Percentiles rank a stretch among this genome's conserved stretches.
Conservation (phyloP, 2,113 vertebrate genomes). For the Muscicapa adusta region DNA sequence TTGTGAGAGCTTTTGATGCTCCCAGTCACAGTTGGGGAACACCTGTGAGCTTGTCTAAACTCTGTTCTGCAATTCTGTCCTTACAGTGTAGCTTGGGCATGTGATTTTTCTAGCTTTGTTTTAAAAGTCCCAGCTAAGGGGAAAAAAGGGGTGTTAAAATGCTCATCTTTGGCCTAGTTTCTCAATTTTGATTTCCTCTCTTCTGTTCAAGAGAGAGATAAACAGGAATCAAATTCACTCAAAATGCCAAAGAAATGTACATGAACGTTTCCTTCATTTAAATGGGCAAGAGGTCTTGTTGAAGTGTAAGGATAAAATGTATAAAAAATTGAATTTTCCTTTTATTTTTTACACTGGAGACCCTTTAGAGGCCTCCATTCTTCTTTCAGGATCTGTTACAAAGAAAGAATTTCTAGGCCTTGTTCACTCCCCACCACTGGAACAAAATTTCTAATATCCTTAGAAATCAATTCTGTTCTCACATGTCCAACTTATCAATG, state of each 20-base stretch:
- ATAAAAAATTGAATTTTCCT: background rate
- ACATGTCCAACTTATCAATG: background rate
- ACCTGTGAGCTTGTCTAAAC: background rate
- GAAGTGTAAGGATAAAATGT: background rate
- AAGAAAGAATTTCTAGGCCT: background rate
- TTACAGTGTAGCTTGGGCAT: background rate
- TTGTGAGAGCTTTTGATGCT: background rate
- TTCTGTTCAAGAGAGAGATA: background rate
- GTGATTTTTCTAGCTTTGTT: background rate
- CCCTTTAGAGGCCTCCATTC: background rate
- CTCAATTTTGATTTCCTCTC: background rate
- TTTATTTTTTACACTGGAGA: background rate
- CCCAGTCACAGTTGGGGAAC: fast-evolving
- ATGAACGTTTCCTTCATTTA: background rate
- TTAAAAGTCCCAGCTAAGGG: background rate
- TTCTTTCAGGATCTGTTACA: background rate
- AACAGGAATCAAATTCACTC: background rate
- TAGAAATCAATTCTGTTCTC: background rate
- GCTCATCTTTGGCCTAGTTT: background rate
- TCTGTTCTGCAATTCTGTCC: background rate
- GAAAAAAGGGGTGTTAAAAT: background rate
- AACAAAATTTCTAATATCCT: background rate
- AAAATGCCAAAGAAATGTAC: background rate
- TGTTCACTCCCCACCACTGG: background rate
- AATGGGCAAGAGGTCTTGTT: background rate